These are phyloP conservation scores for Tamandua tetradactyla DNA, from an alignment of 2,797 vertebrate species.

Conservation along the genomic window DNA sequence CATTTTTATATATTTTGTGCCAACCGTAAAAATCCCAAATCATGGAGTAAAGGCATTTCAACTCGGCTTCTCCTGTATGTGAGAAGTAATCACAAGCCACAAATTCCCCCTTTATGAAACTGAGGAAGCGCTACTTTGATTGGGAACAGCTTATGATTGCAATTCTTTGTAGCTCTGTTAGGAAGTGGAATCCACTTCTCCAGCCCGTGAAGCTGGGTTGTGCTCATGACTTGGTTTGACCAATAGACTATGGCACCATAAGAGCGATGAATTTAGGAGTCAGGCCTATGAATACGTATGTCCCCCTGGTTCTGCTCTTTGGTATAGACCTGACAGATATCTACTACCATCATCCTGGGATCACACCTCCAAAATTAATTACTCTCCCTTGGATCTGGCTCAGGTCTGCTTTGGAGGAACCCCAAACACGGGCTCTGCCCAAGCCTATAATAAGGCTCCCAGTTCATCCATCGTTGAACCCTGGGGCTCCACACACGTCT, in stretches of 20 bases:
- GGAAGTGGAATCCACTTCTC: neutral
- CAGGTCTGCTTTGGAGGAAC: too few relatives aligned
- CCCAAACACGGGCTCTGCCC: too few relatives aligned
- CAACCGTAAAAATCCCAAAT: neutral
- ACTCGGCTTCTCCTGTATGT: neutral
- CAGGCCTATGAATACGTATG: neutral
- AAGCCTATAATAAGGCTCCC: too few relatives aligned
- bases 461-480: too few relatives aligned
- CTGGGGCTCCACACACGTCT: too few relatives aligned
- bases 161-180: neutral
- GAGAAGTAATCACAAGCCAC: neutral
- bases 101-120: too few relatives aligned
- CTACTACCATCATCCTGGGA: too few relatives aligned
- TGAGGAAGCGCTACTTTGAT: neutral
- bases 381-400: too few relatives aligned
- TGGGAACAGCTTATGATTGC: neutral
- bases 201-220: neutral
- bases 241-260: neutral
- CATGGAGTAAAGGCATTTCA: neutral
- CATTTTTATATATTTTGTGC: neutral
- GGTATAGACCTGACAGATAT: too few relatives aligned
- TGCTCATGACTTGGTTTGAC: neutral
- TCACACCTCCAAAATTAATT: too few relatives aligned
- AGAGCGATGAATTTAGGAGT: neutral
- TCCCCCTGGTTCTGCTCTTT: too few relatives aligned